Conservation (phyloP, 2,113 vertebrate genomes). For the Gobiocypris rarus region DNA sequence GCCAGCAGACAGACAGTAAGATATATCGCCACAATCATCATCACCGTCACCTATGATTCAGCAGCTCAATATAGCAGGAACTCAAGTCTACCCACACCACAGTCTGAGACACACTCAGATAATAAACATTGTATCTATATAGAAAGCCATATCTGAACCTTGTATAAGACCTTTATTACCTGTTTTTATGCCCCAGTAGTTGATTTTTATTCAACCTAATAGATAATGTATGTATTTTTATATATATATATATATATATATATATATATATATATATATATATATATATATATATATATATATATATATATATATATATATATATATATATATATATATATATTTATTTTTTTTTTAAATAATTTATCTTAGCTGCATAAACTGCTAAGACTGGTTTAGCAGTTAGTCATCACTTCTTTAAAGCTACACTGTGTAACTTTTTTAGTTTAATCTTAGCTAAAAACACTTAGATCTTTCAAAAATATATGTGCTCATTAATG, state of each 20-base stretch:
- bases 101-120: neutral
- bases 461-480: too few relatives aligned
- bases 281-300: too few relatives aligned
- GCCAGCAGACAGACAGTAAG: constrained; percentile 16
- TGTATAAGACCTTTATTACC: neutral
- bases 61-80: constrained; percentile 35
- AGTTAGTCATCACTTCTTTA: too few relatives aligned
- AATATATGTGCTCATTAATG: too few relatives aligned
- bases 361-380: neutral
- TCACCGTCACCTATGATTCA: constrained; percentile 36
- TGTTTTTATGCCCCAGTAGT: too few relatives aligned
- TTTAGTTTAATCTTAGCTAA: too few relatives aligned
- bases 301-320: too few relatives aligned
- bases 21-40: constrained; percentile 23
- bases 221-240: neutral
- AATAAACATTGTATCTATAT: neutral
- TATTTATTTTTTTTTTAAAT: neutral
- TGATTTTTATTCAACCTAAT: neutral
- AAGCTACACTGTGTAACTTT: too few relatives aligned
- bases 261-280: too few relatives aligned
- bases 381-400: too few relatives aligned
- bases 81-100: neutral
- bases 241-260: neutral
- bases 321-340: too few relatives aligned
- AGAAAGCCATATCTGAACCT: neutral